phyloP scores from a whole-genome alignment of 2,113 vertebrate genomes.

The Calyptomena viridis region DNA sequence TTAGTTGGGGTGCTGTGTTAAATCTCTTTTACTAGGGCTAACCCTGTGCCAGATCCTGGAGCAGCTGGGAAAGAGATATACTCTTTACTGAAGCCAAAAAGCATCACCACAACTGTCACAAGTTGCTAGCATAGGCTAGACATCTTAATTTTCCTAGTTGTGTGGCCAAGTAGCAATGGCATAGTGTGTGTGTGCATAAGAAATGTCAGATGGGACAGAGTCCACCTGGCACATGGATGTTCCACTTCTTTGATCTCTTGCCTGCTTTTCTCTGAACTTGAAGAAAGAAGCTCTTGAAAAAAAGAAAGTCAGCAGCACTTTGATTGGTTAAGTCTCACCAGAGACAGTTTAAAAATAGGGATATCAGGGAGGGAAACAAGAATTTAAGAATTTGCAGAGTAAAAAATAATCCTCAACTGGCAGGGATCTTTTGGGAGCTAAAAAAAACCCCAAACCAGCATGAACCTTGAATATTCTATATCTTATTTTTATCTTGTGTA shows the following conservation, averaged over 20 bases:
- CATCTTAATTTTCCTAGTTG: slow-evolving; percentile 64
- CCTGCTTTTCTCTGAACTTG: slow-evolving; percentile 53
- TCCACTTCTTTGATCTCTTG: slow-evolving; percentile 46
- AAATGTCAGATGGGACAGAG: slow-evolving; percentile 66
- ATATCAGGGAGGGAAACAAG: not conserved
- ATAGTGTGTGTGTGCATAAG: slow-evolving; percentile 40
- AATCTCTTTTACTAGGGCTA: slow-evolving; percentile 22
- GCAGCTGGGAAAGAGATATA: slow-evolving; percentile 63
- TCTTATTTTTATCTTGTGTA: not conserved
- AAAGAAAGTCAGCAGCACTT: not conserved
- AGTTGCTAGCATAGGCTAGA: not conserved
- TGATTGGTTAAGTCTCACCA: not conserved
- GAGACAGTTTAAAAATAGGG: slow-evolving; percentile 19
- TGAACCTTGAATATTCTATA: not conserved
- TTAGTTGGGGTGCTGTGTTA: slow-evolving; percentile 22
- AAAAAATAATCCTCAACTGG: not conserved
- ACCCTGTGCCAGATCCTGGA: not conserved
- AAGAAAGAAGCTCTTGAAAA: slow-evolving; percentile 24
- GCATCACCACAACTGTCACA: slow-evolving; percentile 32
- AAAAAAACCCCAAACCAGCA: not conserved
- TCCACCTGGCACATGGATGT: slow-evolving; percentile 50
- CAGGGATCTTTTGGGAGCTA: not conserved
- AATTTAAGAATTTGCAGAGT: slow-evolving; percentile 9
- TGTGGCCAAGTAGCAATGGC: slow-evolving; percentile 56
- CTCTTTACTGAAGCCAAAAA: slow-evolving; percentile 35